A percentile compares a stretch with the other conserved stretches of the same genome.
Conservation (phyloP, 2,888 invertebrate genomes). For the Micoletzkya japonica region DNA sequence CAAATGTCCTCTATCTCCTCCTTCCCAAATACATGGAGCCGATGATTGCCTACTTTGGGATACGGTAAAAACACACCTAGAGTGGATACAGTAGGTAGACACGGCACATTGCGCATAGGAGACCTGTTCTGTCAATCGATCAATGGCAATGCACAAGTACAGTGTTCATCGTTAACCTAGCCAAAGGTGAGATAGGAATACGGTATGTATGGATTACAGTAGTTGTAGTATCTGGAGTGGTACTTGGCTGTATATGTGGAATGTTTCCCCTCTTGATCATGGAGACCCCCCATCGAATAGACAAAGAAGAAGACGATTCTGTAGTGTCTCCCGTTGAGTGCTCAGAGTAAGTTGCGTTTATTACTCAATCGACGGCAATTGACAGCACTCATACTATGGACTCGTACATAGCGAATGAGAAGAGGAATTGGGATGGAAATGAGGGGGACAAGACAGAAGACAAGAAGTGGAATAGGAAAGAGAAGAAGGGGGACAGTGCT, state of each 20-base stretch:
- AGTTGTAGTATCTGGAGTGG: neutral
- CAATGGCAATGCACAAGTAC: slow-evolving; percentile 16
- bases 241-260: neutral
- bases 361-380: no score
- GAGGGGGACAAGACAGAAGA: no score
- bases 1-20: slow-evolving; percentile 1
- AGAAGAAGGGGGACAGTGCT: no score
- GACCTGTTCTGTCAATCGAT: slow-evolving; percentile 18
- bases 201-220: neutral
- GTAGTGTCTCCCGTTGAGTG: no score
- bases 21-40: slow-evolving; percentile 5
- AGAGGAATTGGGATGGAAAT: no score
- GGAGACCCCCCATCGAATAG: slow-evolving; percentile 18
- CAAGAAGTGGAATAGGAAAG: no score
- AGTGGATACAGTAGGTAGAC: no score
- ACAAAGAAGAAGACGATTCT: slow-evolving; percentile 12
- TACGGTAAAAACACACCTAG: no score
- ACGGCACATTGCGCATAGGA: no score
- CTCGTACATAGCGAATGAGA: no score
- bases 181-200: slow-evolving; percentile 8
- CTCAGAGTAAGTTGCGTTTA: no score
- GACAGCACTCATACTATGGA: no score
- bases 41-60: slow-evolving; percentile 9
- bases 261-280: neutral
- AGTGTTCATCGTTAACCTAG: neutral